A percentile compares a stretch with the other conserved stretches of the same genome.
phyloP scores from a whole-genome alignment of 2,797 vertebrate species.

The Zenarchopterus dispar region DNA sequence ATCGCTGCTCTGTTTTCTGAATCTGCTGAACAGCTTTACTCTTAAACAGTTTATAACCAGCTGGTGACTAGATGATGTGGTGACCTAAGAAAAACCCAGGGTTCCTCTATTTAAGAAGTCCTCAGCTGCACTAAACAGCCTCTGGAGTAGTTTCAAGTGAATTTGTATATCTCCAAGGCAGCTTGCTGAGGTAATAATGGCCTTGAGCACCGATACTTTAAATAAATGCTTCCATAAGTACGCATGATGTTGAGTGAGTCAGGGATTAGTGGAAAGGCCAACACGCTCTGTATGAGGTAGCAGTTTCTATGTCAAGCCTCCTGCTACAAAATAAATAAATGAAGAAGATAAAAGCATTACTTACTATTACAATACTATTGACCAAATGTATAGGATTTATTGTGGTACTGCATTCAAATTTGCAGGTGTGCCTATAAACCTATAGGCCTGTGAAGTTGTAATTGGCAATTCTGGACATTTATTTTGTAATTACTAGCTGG shows the following conservation, averaged over 20 bases:
- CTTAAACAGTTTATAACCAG: slow-evolving; percentile 3
- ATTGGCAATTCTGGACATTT: not conserved
- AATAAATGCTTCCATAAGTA: slow-evolving; percentile 56
- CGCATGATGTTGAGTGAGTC: slow-evolving; percentile 50
- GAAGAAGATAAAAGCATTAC: too few species aligned
- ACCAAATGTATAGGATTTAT: not conserved
- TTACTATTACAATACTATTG: not conserved
- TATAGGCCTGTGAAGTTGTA: not conserved
- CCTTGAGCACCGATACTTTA: slow-evolving; percentile 42
- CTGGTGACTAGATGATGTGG: slow-evolving; percentile 24
- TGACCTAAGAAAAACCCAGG: slow-evolving; percentile 54
- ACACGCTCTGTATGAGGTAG: slow-evolving; percentile 20
- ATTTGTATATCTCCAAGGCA: slow-evolving; percentile 55
- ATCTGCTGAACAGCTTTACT: slow-evolving; percentile 19
- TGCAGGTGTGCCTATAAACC: slow-evolving; percentile 1
- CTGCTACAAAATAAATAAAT: not conserved
- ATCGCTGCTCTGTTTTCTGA: slow-evolving; percentile 2
- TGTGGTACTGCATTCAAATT: slow-evolving; percentile 2
- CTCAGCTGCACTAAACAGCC: slow-evolving; percentile 67
- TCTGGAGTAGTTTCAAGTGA: slow-evolving; percentile 69
- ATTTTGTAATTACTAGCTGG: too few species aligned
- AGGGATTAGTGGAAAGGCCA: slow-evolving; percentile 29
- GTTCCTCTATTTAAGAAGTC: slow-evolving; percentile 48
- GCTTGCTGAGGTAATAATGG: slow-evolving; percentile 63
- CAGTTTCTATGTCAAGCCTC: slow-evolving; percentile 2